Base-by-base conservation (phyloP, 2,888 invertebrate species). In the Hirtodrosophila duncani region DNA sequence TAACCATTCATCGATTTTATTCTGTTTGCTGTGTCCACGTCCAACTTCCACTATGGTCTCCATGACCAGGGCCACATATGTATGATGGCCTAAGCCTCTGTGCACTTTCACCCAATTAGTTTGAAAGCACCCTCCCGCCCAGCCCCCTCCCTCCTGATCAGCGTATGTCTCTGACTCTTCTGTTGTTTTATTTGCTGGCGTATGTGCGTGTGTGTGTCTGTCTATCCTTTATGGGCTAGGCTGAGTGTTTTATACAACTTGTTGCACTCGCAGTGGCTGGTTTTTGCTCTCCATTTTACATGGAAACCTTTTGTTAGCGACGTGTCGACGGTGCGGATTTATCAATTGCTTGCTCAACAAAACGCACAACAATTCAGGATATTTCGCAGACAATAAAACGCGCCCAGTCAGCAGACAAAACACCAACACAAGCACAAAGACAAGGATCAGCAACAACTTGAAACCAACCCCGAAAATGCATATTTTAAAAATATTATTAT, bases 401-500 rank as follows among this genome's bases (percentile, higher is more conserved):
- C 58, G 75, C 58, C 52, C 58, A 65, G 36, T 70, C 68, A 59
- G 68, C 79, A 75, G 37, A 42, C 43, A 46, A 37, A 55, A 27
- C 37, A 29, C 39, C 43, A 50, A 30, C 29, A 33, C 43, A 42
- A 31, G 45, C 45, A 36, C 29, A 30, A 34, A 44, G 10, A 33
- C 31, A 41, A 37, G 46, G 24, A 34, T 16, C 29, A 10, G 23
- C 33, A 36, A 9, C 23, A 21, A 41, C 31, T 3, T 8, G n/a
- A 39, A 39, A 24, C 29, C 57, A 56, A 46, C 57, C 21, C 48
- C 56, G 33, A 58, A 59, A 36, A 36, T n/a, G n/a, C 59, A 59
- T 55, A 52, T 48, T 62, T 50, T 45, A 45, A 59, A 67, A 64
- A n/a, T n/a, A n/a, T 67, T 44, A 72, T 72, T 62, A 67, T 72